Percentiles rank a stretch among this genome's conserved stretches.
Conservation (phyloP, 2,797 vertebrate genomes). For the Stomatorhinus walkeri region DNA sequence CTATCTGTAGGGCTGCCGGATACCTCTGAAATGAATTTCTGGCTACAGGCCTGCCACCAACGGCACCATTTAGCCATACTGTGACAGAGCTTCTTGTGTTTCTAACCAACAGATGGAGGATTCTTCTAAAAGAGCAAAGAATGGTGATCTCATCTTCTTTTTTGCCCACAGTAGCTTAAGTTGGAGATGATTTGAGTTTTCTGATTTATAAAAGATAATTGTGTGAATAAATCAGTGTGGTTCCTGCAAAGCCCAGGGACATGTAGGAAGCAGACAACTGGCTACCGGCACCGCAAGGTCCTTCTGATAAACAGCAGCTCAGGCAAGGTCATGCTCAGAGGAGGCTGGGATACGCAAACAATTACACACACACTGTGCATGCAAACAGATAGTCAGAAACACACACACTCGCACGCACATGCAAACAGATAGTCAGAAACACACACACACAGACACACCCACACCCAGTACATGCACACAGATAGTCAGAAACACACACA, state of each 20-base stretch:
- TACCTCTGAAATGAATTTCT: not conserved
- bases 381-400: not conserved
- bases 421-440: not conserved
- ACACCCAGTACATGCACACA: too few relatives aligned
- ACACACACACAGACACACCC: too few relatives aligned
- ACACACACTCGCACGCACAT: too few relatives aligned
- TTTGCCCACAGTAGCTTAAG: not conserved
- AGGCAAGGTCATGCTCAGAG: not conserved
- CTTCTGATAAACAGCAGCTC: not conserved
- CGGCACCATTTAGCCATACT: not conserved
- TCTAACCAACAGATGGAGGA: not conserved
- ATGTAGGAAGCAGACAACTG: not conserved
- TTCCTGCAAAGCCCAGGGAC: conserved; percentile 8
- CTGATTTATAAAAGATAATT: not conserved
- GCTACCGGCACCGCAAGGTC: not conserved
- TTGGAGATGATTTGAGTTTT: not conserved
- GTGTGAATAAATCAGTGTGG: not conserved
- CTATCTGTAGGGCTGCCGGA: not conserved
- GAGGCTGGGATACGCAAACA: not conserved
- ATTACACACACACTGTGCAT: not conserved
- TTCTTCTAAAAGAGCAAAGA: not conserved
- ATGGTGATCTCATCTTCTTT: not conserved
- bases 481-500: too few relatives aligned
- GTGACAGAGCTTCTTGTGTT: not conserved
- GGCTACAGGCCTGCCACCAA: not conserved